Evolutionary conservation across 2,797 vertebrate species (phyloP), one percentile per base, ranked within the genome.

Genomic region (Scyliorhinus canicula): DNA sequence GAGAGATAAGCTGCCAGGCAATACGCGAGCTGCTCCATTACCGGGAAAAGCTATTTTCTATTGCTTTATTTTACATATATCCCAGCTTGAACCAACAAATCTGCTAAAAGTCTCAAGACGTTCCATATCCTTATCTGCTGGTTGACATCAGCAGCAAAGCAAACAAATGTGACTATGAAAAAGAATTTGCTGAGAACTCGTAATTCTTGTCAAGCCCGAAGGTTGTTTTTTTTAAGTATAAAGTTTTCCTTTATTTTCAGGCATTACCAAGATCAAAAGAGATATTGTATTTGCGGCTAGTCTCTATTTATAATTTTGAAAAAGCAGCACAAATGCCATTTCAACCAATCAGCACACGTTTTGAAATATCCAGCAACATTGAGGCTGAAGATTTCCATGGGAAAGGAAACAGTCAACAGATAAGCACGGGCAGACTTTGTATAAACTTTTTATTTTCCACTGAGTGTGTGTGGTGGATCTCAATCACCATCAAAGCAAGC

Each of bases 241-340:
- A 14, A 31, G 60, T 74, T 95, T 60, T 96, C 91, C 71, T 96
- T 96, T 96, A 95, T 95, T 95, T 26, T 84, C 95, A 99, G 99
- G 98, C 69, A 99, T 99, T 96, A 99, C 98, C 6, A 99, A 99
- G 97, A 99, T 99, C 97, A 99, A 99, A 97, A 98, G 99, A 95
- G 99, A 99, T 96, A 99, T 99, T 21, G 98, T 99, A 28, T 99
- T 99, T 96, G 99, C 99, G 95, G 99, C 99, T 96, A 99, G 99
- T 96, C 98, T 99, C 91, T 99, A 99, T 96, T 97, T 99, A 95
- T 99, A 97, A 96, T 55, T 74, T 50, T 55, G 28, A 74, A 50
- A 26, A 50, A 74, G 93, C 67, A 74, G 26, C 67, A 47, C 28
- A 71, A 74, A n/a, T 55, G 31, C 35, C 47, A 69, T 71, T 28